Evolutionary conservation across 2,113 vertebrate species (phyloP).

Genomic region (Labrus mixtus): DNA sequence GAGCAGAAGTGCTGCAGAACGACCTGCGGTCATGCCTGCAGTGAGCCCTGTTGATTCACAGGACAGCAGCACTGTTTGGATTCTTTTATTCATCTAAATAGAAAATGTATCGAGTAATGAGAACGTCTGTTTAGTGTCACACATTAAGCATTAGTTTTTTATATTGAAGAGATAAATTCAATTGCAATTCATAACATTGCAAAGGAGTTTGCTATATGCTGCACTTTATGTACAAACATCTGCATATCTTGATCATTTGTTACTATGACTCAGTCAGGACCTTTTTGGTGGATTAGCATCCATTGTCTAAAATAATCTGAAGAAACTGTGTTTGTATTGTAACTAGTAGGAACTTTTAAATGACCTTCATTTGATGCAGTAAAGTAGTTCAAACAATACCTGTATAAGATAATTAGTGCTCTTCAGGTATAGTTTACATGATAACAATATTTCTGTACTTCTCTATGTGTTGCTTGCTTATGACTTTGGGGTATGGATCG

Average conservation of each 20-base stretch:
- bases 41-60: constrained; percentile 73
- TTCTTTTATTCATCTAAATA: not conserved
- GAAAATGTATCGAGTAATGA: not conserved
- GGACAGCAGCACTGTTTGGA: not conserved
- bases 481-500: not conserved
- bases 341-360: not conserved
- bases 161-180: not conserved
- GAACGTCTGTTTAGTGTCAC: not conserved
- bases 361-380: not conserved
- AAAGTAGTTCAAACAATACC: not conserved
- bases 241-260: not conserved
- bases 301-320: not conserved
- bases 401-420: not conserved
- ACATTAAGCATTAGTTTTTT: not conserved
- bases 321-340: not conserved
- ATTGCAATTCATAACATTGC: not conserved
- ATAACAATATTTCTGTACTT: constrained; percentile 14
- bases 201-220: not conserved
- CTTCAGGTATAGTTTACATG: not conserved
- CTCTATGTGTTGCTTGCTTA: not conserved
- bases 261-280: not conserved
- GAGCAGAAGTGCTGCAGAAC: constrained; percentile 83
- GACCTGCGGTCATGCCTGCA: constrained; percentile 79
- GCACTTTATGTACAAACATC: constrained; percentile 4
- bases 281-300: not conserved